Evolutionary conservation across 92 coral and sea anemone species (phyloP).

Genomic region (Parazoanthus atlanticus): DNA sequence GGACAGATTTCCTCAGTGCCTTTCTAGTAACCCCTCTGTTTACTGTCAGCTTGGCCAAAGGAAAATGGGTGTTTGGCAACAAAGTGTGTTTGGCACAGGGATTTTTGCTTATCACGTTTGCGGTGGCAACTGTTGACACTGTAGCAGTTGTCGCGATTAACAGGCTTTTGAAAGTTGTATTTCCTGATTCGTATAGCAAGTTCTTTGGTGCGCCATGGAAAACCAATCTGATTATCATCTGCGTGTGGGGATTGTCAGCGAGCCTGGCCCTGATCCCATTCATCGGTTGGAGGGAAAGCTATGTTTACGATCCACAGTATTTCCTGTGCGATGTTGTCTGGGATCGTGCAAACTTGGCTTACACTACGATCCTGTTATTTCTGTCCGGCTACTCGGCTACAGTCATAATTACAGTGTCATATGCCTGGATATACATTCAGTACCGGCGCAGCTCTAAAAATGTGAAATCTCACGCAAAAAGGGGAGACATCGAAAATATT

Average conservation of each 20-base stretch:
- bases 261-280: constrained; percentile 16
- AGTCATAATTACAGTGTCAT: constrained; percentile 13
- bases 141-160: constrained; percentile 26
- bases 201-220: constrained; percentile 22
- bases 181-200: constrained; percentile 13
- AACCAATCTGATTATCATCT: constrained; percentile 11
- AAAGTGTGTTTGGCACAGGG: constrained; percentile 7
- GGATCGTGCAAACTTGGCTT: constrained; percentile 20
- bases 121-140: constrained; percentile 32
- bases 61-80: constrained; percentile 26
- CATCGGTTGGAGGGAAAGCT: constrained; percentile 16
- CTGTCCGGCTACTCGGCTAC: constrained; percentile 33
- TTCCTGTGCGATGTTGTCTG: constrained; percentile 33
- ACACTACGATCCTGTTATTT: neutral
- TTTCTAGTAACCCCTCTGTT: constrained; percentile 7
- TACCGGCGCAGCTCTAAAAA: constrained; percentile 11
- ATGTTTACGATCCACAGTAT: constrained; percentile 12
- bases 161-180: constrained; percentile 33
- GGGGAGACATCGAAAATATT: constrained; percentile 26
- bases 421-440: constrained; percentile 20
- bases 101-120: constrained; percentile 26
- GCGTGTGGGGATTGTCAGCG: constrained; percentile 29
- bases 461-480: constrained; percentile 24
- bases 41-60: constrained; percentile 20
- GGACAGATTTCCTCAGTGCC: constrained; percentile 35